These are phyloP conservation scores for Macrostomum lignano DNA, from an alignment of 1,140 invertebrate genomes.

Conservation along the genomic window DNA sequence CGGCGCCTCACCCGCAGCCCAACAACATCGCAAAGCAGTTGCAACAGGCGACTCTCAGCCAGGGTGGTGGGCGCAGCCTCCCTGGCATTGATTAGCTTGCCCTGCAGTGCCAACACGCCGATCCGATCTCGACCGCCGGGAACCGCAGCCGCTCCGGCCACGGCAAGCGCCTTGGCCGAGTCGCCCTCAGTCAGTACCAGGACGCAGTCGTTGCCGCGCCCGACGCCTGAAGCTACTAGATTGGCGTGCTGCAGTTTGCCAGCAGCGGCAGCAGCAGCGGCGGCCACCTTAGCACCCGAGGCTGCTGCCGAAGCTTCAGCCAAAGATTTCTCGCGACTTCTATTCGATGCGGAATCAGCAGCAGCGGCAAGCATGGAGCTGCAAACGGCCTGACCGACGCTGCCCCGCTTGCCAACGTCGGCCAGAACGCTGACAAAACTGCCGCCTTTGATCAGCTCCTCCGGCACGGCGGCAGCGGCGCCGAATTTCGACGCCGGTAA, in stretches of 20 bases:
- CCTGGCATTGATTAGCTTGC: constrained; percentile 88
- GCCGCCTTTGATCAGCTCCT: constrained; percentile 60
- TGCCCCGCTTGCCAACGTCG: constrained; percentile 55
- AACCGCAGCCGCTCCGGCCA: constrained; percentile 72
- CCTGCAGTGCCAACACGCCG: constrained; percentile 83
- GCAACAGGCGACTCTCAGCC: too few species aligned
- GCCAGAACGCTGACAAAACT: constrained; percentile 73
- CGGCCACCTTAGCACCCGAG: constrained; percentile 21
- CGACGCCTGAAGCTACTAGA: constrained; percentile 82
- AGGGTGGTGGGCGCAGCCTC: constrained; percentile 88
- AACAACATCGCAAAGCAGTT: too few species aligned
- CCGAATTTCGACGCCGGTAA: constrained; percentile 75
- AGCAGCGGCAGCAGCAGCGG: too few species aligned
- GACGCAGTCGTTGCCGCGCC: constrained; percentile 56
- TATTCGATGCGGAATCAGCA: too few species aligned
- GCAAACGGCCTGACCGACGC: constrained; percentile 46
- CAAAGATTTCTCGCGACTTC: constrained; percentile 60
- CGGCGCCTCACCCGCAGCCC: too few species aligned
- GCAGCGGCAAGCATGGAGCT: constrained; percentile 4
- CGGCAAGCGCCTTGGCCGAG: constrained; percentile 87
- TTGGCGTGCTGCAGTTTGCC: constrained; percentile 85
- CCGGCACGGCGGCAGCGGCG: constrained; percentile 57
- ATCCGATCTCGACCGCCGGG: constrained; percentile 80
- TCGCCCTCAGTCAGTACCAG: constrained; percentile 93
- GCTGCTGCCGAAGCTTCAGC: constrained; percentile 59